phyloP scores from a whole-genome alignment of 1,140 invertebrate species.

The Macrocentrus cingulum region DNA sequence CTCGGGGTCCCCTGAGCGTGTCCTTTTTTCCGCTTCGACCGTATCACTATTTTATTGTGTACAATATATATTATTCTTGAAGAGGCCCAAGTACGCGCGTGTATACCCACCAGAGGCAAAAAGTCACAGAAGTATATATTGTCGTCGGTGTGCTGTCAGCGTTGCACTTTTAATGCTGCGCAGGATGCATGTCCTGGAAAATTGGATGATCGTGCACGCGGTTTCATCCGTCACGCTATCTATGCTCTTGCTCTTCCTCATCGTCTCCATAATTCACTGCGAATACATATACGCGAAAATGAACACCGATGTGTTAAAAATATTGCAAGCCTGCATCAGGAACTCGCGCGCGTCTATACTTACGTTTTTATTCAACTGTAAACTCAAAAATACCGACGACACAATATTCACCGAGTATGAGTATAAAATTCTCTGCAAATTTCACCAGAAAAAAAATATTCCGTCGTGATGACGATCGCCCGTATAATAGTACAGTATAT shows the following conservation, averaged over 20 bases:
- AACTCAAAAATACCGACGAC: too few relatives aligned
- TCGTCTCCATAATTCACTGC: slow-evolving; percentile 16
- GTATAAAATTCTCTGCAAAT: too few relatives aligned
- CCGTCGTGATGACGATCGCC: too few relatives aligned
- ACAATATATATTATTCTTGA: slow-evolving; percentile 34
- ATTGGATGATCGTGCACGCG: slow-evolving; percentile 19
- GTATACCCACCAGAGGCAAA: neutral
- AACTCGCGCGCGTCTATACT: too few relatives aligned
- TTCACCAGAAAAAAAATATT: too few relatives aligned
- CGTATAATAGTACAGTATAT: too few relatives aligned
- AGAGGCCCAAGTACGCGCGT: neutral
- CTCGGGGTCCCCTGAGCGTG: neutral
- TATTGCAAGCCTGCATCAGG: too few relatives aligned
- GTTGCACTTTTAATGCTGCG: slow-evolving; percentile 33
- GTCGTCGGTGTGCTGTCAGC: neutral
- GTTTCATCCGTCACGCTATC: slow-evolving; percentile 22
- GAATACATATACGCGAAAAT: neutral
- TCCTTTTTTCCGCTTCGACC: slow-evolving; percentile 5
- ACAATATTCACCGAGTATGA: too few relatives aligned
- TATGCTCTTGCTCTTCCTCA: neutral
- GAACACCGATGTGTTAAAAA: neutral
- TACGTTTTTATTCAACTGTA: too few relatives aligned
- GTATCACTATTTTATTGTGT: slow-evolving; percentile 43
- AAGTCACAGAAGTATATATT: slow-evolving; percentile 1
- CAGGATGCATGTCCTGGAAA: slow-evolving; percentile 23